Percentiles rank a stretch among this genome's conserved stretches.
Evolutionary conservation across 2,113 vertebrate genomes (phyloP).

Genomic region (Semicossyphus pulcher): DNA sequence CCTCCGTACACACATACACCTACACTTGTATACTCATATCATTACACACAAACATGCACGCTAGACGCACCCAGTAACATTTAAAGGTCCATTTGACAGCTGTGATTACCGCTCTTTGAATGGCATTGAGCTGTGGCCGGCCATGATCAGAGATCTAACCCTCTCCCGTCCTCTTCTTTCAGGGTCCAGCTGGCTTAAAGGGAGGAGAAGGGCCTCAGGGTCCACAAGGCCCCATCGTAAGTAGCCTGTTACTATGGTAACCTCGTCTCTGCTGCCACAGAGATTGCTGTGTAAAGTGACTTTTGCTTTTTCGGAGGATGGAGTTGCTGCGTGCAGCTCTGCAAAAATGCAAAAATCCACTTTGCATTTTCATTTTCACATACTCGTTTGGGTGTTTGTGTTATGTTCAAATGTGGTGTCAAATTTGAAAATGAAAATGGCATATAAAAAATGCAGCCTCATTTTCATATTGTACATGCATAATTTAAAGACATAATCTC

Average conservation of each 20-base stretch:
- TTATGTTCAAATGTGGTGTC: too few relatives aligned
- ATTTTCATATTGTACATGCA: too few relatives aligned
- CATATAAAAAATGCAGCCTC: too few relatives aligned
- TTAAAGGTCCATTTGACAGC: conserved; percentile 58
- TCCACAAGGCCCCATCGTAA: conserved; percentile 92
- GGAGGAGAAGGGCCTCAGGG: conserved; percentile 98
- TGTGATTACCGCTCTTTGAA: conserved; percentile 56
- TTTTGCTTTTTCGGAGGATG: conserved; percentile 45
- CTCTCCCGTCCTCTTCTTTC: conserved; percentile 68
- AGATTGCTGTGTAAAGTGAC: conserved; percentile 48
- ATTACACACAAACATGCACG: not conserved
- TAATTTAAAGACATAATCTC: too few relatives aligned
- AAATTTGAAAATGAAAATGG: too few relatives aligned
- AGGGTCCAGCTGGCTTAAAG: conserved; percentile 95
- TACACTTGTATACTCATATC: not conserved
- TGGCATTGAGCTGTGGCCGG: conserved; percentile 28
- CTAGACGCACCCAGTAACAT: conserved; percentile 10
- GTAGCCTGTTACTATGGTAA: conserved; percentile 82
- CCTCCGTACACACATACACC: not conserved
- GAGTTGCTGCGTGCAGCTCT: conserved; percentile 26
- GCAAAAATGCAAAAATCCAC: too few relatives aligned
- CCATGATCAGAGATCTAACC: conserved; percentile 49
- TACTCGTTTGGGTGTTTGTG: too few relatives aligned
- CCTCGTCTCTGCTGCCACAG: conserved; percentile 41
- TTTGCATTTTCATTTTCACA: too few relatives aligned